Percentiles rank a stretch among this genome's conserved stretches.
Evolutionary conservation across 2,888 invertebrate genomes (phyloP).

Genomic region (Ecliptopera silaceata): DNA sequence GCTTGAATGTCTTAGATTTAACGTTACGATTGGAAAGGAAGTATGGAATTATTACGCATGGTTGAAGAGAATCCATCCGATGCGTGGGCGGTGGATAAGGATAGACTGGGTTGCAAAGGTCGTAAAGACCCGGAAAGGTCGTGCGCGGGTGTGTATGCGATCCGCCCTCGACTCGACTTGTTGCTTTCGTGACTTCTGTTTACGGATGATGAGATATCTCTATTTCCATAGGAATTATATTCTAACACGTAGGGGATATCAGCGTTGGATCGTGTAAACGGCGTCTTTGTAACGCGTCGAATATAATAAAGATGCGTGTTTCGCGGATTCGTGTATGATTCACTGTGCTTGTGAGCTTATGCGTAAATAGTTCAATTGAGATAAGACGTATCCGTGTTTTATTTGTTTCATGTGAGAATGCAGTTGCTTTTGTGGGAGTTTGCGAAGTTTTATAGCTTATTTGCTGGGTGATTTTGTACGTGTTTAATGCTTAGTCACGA

Average conservation of each 20-base stretch:
- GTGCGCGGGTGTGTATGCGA: slow-evolving; percentile 39
- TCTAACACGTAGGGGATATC: slow-evolving; percentile 37
- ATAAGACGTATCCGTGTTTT: slow-evolving; percentile 27
- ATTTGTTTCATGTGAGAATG: slow-evolving; percentile 20
- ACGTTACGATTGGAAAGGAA: slow-evolving; percentile 23
- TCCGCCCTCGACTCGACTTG: slow-evolving; percentile 60
- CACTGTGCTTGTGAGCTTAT: slow-evolving; percentile 31
- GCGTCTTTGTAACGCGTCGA: slow-evolving; percentile 28
- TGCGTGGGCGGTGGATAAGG: slow-evolving; percentile 44
- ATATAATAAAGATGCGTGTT: slow-evolving; percentile 39
- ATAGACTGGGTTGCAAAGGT: slow-evolving; percentile 50
- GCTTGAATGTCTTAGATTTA: not conserved
- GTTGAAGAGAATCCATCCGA: slow-evolving; percentile 35
- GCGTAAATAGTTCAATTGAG: slow-evolving; percentile 30
- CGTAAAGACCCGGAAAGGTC: slow-evolving; percentile 60
- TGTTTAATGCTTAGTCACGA: slow-evolving; percentile 26
- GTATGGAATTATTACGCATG: slow-evolving; percentile 38
- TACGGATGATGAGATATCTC: slow-evolving; percentile 52
- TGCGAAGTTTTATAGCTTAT: slow-evolving; percentile 21
- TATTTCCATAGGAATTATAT: slow-evolving; percentile 42
- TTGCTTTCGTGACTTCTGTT: slow-evolving; percentile 62
- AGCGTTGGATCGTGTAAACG: slow-evolving; percentile 45
- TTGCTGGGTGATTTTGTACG: slow-evolving; percentile 19
- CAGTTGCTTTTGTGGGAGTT: slow-evolving; percentile 14
- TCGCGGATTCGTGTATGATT: slow-evolving; percentile 23